Evolutionary conservation across 2,888 invertebrate genomes (phyloP).

Genomic region (Hemithea aestivaria): DNA sequence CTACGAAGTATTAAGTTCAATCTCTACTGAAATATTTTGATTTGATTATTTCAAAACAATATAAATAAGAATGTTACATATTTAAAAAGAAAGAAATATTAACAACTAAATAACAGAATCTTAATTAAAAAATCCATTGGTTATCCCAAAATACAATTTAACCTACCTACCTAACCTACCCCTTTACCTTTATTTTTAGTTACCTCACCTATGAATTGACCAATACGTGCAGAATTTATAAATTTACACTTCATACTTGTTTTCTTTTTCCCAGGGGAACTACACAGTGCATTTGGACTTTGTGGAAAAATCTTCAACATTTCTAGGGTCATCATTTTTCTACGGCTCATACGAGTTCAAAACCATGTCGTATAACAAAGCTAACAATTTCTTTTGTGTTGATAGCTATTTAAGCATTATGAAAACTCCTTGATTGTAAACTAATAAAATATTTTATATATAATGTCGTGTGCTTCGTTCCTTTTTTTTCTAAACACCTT

Average conservation of each 20-base stretch:
- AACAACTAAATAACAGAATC: no score
- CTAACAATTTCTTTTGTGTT: slow-evolving; percentile 56
- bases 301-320: slow-evolving; percentile 39
- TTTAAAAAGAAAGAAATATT: no score
- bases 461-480: neutral
- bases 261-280: slow-evolving; percentile 51
- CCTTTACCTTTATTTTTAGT: no score
- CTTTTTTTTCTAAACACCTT: no score
- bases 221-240: neutral
- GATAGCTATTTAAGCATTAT: slow-evolving; percentile 30
- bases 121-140: no score
- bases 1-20: no score
- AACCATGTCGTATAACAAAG: slow-evolving; percentile 48
- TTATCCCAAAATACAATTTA: no score
- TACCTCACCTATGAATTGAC: no score
- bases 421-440: slow-evolving; percentile 22
- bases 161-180: no score
- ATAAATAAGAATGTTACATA: no score
- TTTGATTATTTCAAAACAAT: no score
- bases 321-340: slow-evolving; percentile 59
- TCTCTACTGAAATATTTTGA: no score
- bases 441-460: neutral
- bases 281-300: slow-evolving; percentile 55
- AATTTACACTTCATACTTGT: neutral
- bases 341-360: slow-evolving; percentile 58